Evolutionary conservation across 2,797 vertebrate genomes (phyloP), one percentile per base, ranked within the genome.

Genomic region (Cirrhinus molitorella): DNA sequence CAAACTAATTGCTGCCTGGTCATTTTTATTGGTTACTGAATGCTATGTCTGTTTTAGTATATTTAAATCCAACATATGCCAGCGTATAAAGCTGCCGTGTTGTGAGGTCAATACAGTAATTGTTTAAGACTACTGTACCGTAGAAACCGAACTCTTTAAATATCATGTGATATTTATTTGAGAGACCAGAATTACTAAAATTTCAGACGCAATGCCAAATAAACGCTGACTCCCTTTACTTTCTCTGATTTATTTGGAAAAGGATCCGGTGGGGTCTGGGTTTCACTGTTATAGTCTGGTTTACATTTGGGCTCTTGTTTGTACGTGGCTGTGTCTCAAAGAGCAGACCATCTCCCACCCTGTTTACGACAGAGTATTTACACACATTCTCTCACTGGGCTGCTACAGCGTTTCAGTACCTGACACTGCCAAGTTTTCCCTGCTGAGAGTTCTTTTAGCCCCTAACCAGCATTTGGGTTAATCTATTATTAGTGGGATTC

Each of bases 401-500:
- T 83, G 66, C 86, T 84, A 78, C 51, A 87, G 53, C 83, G 45
- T 85, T 49, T 81, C 49, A 78, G 83, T 88, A 89, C 78, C 87
- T 87, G 81, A 81, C 21, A 40, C 49, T 83, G 85, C 84, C 84
- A 87, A 87, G 76, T 77, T 84, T 85, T 87, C 79, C 74, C 83
- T 84, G 75, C 84, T 82, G 81, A 84, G 88, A 89, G 72, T 79
- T 88, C 91, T 93, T 92, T 91, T 89, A 92, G 92, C 86, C 80
- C 80, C 84, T 16, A 31, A 79, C 92, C 88, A 91, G 89, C 90
- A 91, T 95, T 89, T 93, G 88, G 93, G 92, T 93, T 94, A 93
- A 94, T 94, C 92, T 93, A 89, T 93, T 93, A 93, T 94, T 94
- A 94, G 91, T 90, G 88, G 85, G 89, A 91, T 92, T 63, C 87